These are phyloP conservation scores for Macrochelys suwanniensis DNA, from an alignment of 2,797 vertebrate genomes.

Conservation along the genomic window DNA sequence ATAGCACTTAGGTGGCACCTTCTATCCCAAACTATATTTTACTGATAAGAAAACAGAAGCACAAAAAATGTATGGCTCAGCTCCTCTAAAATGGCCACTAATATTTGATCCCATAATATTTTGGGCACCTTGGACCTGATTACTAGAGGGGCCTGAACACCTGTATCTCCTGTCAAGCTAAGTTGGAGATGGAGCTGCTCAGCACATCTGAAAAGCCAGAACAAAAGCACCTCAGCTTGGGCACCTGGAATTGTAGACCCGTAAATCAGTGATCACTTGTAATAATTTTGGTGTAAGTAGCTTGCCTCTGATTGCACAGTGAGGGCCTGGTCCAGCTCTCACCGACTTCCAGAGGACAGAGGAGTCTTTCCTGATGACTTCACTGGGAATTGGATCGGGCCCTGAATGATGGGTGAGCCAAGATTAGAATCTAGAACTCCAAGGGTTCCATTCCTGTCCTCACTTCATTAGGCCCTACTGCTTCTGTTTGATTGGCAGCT, in stretches of 20 bases:
- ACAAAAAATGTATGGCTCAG: neutral
- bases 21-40: neutral
- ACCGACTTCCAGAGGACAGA: neutral
- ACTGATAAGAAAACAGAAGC: neutral
- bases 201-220: neutral
- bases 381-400: neutral
- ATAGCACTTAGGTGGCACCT: neutral
- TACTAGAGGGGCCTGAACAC: neutral
- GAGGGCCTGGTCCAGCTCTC: neutral
- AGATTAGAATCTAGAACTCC: neutral
- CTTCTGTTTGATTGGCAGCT: neutral
- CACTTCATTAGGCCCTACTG: neutral
- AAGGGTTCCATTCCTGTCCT: neutral
- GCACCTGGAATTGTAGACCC: neutral
- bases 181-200: neutral
- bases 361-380: neutral
- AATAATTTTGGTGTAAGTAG: neutral
- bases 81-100: neutral
- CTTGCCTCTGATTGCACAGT: neutral
- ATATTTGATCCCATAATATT: neutral
- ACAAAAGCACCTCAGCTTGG: neutral
- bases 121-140: neutral
- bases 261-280: neutral
- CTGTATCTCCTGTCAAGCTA: neutral
- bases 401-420: neutral